A percentile compares a stretch with the other conserved stretches of the same genome.
phyloP scores from a whole-genome alignment of 2,797 vertebrate species.

The Knipowitschia caucasica region DNA sequence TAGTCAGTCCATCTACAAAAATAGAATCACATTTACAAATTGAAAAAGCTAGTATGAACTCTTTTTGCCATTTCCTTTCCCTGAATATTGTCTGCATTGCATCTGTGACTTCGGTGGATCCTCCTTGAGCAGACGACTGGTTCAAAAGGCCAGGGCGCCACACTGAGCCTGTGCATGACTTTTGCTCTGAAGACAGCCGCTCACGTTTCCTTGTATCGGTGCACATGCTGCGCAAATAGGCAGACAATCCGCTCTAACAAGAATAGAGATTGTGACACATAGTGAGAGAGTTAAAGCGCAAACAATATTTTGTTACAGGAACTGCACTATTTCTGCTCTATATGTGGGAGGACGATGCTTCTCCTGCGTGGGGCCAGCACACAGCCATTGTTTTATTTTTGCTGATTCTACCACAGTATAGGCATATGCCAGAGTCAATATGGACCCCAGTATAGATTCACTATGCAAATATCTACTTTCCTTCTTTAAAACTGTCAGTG shows the following conservation, averaged over 20 bases:
- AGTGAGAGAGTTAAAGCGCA: conserved; percentile 44
- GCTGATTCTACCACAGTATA: conserved; percentile 39
- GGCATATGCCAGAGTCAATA: conserved; percentile 25
- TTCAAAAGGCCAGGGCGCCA: conserved; percentile 62
- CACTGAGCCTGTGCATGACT: conserved; percentile 51
- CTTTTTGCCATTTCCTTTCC: conserved; percentile 8
- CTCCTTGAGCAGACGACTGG: conserved; percentile 54
- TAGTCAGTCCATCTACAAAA: too few species aligned
- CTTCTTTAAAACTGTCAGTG: conserved; percentile 6
- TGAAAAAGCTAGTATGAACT: too few species aligned
- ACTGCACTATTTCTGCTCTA: conserved; percentile 66
- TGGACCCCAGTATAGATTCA: conserved; percentile 21
- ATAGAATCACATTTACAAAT: too few species aligned
- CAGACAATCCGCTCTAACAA: conserved; percentile 64
- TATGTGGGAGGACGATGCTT: conserved; percentile 68
- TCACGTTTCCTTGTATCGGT: conserved; percentile 13
- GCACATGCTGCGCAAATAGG: conserved; percentile 41
- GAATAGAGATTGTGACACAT: conserved; percentile 46
- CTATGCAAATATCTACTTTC: conserved; percentile 26
- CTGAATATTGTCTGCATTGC: conserved; percentile 15
- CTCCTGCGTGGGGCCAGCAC: conserved; percentile 55
- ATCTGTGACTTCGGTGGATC: conserved; percentile 32
- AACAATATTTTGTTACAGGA: conserved; percentile 63
- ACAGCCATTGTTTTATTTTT: conserved; percentile 57
- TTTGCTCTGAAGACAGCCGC: conserved; percentile 46